Conservation (phyloP, 1,140 invertebrate species). For the Caerostris extrusa region DNA sequence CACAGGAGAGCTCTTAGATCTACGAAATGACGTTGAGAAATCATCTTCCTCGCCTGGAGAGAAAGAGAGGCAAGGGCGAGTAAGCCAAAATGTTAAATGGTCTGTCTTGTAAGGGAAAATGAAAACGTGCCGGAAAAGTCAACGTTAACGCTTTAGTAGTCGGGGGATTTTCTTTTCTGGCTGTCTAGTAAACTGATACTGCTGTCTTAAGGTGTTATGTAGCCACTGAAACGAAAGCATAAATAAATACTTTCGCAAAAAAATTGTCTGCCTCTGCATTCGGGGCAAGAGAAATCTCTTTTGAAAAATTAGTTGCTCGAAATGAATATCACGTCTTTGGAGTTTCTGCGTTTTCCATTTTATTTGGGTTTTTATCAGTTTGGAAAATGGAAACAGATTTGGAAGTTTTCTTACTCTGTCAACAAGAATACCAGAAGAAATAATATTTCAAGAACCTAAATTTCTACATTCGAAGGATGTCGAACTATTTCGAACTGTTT, state of each 20-base stretch:
- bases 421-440: no score
- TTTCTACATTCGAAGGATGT: no score
- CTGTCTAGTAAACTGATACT: not conserved
- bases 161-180: slow-evolving; percentile 4
- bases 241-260: slow-evolving; percentile 30
- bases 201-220: slow-evolving; percentile 48
- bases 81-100: slow-evolving; percentile 72
- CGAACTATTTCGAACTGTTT: no score
- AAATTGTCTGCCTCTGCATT: not conserved
- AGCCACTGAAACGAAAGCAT: slow-evolving; percentile 21
- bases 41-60: slow-evolving; percentile 47
- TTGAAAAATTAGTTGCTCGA: slow-evolving; percentile 24
- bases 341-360: not conserved
- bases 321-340: slow-evolving; percentile 18
- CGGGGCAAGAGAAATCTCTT: slow-evolving; percentile 9
- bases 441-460: no score
- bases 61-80: slow-evolving; percentile 38
- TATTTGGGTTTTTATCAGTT: not conserved
- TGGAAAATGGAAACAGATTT: not conserved
- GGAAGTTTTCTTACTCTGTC: not conserved
- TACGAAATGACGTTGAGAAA: slow-evolving; percentile 55
- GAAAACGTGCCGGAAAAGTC: slow-evolving; percentile 75
- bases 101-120: slow-evolving; percentile 61
- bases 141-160: slow-evolving; percentile 59
- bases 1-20: slow-evolving; percentile 49